Evolutionary conservation across 2,888 invertebrate genomes (phyloP).

Genomic region (Acronicta aceris): DNA sequence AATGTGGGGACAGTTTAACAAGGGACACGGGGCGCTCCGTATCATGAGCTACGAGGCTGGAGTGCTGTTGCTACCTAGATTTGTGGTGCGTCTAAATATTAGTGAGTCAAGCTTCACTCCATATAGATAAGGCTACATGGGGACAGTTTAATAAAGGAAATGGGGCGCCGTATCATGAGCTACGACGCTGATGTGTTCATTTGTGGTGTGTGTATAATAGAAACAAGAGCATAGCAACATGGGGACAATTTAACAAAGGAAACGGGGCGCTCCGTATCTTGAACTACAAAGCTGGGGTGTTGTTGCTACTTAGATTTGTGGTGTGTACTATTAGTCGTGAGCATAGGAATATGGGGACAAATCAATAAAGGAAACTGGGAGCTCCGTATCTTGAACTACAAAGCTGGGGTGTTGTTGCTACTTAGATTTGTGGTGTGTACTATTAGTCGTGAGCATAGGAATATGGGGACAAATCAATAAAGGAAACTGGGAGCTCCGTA

Average conservation of each 20-base stretch:
- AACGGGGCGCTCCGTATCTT: conserved; percentile 91
- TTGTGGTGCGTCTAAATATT: conserved; percentile 94
- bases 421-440: conserved; percentile 94
- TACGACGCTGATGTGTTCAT: conserved; percentile 97
- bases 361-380: conserved; percentile 89
- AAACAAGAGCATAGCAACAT: conserved; percentile 99
- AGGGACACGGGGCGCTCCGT: conserved; percentile 88
- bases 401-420: conserved; percentile 96
- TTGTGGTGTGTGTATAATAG: conserved; percentile 91
- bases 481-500: conserved; percentile 89
- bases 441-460: background rate
- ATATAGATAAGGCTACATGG: no score
- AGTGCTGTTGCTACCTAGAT: conserved; percentile 95
- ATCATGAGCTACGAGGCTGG: conserved; percentile 97
- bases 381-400: conserved; percentile 94
- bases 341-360: conserved; percentile 91
- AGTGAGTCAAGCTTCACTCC: no score
- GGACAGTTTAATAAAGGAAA: conserved; percentile 91
- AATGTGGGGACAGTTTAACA: conserved; percentile 95
- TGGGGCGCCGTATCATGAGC: conserved; percentile 92
- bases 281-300: conserved; percentile 97
- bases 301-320: conserved; percentile 95
- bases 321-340: conserved; percentile 85
- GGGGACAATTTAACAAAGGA: conserved; percentile 93
- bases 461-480: conserved; percentile 93